Evolutionary conservation across 2,888 invertebrate species (phyloP).

Genomic region (Glyphotaelius pellucidus): DNA sequence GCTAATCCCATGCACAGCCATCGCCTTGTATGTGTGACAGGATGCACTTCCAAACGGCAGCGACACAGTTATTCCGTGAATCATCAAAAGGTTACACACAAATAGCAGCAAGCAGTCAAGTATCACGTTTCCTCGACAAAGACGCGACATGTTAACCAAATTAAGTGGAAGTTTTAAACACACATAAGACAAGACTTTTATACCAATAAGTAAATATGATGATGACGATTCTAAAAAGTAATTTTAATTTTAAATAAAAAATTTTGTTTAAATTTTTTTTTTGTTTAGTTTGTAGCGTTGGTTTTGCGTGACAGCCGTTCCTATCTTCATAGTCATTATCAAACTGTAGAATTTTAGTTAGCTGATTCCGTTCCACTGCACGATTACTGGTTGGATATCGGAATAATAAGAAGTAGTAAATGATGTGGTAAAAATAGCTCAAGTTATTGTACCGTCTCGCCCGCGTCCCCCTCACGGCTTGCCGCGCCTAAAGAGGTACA

Average conservation of each 20-base stretch:
- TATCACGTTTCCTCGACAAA: background rate
- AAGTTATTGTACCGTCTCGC: slow-evolving; percentile 8
- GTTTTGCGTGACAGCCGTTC: background rate
- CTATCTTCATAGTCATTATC: background rate
- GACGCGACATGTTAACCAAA: background rate
- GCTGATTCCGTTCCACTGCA: background rate
- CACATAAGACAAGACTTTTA: background rate
- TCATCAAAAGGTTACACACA: slow-evolving; percentile 25
- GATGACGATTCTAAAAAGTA: too few species aligned
- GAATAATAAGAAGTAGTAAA: slow-evolving; percentile 18
- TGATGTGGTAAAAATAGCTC: slow-evolving; percentile 34
- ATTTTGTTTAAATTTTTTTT: too few species aligned
- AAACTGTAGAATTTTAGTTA: background rate
- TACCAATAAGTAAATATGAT: too few species aligned
- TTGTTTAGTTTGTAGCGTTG: background rate
- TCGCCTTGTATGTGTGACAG: slow-evolving; percentile 31
- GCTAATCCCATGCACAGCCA: background rate
- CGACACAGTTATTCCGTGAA: slow-evolving; percentile 31
- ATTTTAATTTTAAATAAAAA: too few species aligned
- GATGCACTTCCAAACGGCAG: slow-evolving; percentile 42
- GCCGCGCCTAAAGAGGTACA: background rate
- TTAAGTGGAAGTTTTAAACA: background rate
- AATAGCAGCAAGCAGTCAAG: background rate
- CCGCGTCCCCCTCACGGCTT: background rate
- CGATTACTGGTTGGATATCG: background rate